Percentiles rank a stretch among this genome's conserved stretches.
phyloP scores from a whole-genome alignment of 2,113 vertebrate genomes.

The Macquaria australasica region DNA sequence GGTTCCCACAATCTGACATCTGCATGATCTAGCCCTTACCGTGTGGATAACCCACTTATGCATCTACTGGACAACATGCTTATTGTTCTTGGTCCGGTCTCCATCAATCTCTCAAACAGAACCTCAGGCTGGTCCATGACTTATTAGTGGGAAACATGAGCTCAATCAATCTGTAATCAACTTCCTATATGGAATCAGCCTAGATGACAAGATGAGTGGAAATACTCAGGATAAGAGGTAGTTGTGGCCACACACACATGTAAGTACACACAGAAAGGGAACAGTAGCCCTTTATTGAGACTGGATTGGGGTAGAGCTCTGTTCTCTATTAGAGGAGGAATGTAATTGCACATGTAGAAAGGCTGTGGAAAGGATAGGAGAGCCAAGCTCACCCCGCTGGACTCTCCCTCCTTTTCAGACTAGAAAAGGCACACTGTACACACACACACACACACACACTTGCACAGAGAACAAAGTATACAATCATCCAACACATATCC shows the following conservation, averaged over 20 bases:
- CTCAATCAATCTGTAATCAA: conserved; percentile 80
- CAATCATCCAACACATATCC: conserved; percentile 62
- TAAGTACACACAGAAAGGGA: conserved; percentile 51
- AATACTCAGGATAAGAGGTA: conserved; percentile 67
- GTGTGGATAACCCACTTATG: conserved; percentile 10
- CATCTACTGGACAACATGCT: conserved; percentile 50
- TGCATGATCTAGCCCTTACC: not conserved
- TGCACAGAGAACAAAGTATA: conserved; percentile 53
- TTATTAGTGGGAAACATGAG: conserved; percentile 64
- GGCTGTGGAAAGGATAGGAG: conserved; percentile 62
- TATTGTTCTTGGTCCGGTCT: conserved; percentile 54
- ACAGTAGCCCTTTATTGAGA: conserved; percentile 82
- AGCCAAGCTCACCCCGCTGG: conserved; percentile 66
- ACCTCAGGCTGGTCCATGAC: conserved; percentile 48
- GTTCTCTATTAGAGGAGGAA: conserved; percentile 81
- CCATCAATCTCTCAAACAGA: conserved; percentile 60
- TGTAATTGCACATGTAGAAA: conserved; percentile 78
- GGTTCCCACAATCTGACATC: conserved; percentile 23
- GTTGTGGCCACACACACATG: conserved; percentile 63
- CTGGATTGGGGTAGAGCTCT: conserved; percentile 62
- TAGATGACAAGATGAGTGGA: conserved; percentile 72
- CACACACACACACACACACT: conserved; percentile 13
- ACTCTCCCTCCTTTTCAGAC: conserved; percentile 47
- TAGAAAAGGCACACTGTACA: conserved; percentile 34
- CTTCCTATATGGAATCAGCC: conserved; percentile 73